A percentile compares a stretch with the other conserved stretches of the same genome.
Evolutionary conservation across 2,113 vertebrate genomes (phyloP).

Genomic region (Entomyzon cyanotis): DNA sequence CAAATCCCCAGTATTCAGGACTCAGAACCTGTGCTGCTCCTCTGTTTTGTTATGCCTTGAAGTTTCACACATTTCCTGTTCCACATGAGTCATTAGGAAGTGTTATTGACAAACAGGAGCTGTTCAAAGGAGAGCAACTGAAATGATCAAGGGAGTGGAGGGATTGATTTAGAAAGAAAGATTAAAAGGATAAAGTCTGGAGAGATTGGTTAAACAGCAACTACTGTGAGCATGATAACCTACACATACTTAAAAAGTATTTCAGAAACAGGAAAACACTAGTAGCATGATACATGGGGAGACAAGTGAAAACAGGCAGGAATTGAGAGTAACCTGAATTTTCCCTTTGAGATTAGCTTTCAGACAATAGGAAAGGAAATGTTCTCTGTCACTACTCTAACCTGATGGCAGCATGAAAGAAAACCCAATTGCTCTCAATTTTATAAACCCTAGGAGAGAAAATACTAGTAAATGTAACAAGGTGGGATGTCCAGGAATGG

Average conservation of each 20-base stretch:
- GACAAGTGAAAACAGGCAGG: constrained; percentile 56
- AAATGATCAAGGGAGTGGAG: constrained; percentile 65
- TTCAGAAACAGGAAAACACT: constrained; percentile 49
- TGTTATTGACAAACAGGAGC: constrained; percentile 66
- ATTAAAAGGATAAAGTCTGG: constrained; percentile 70
- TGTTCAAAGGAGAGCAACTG: constrained; percentile 61
- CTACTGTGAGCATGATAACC: constrained; percentile 48
- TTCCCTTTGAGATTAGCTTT: constrained; percentile 44
- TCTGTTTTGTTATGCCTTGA: constrained; percentile 12
- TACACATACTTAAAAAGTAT: constrained; percentile 48
- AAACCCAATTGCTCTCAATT: background rate
- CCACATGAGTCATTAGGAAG: constrained; percentile 46
- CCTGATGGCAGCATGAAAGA: background rate
- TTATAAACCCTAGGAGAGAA: background rate
- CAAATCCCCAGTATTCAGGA: background rate
- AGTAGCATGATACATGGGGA: constrained; percentile 39
- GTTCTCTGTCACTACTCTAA: constrained; percentile 42
- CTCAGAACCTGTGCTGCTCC: background rate
- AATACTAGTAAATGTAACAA: background rate
- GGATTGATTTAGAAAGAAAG: constrained; percentile 67
- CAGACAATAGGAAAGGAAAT: constrained; percentile 37
- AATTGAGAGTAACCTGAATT: constrained; percentile 50
- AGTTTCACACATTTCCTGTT: constrained; percentile 28
- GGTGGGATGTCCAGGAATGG: background rate
- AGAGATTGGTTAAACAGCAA: constrained; percentile 66